Conservation (phyloP, 2,888 invertebrate genomes). For the Plusia festucae region DNA sequence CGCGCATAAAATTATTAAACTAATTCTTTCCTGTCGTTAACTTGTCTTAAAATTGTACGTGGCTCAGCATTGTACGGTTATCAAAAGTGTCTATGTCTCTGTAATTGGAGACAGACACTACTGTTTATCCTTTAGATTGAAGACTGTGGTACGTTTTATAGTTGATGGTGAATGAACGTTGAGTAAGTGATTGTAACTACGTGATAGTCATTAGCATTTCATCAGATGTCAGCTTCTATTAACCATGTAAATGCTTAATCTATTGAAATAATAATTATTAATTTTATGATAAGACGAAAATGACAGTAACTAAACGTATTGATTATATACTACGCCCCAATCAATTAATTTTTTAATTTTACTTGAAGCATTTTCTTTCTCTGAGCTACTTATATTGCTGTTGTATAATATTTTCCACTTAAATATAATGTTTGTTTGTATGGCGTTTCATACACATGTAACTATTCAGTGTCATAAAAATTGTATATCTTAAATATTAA, state of each 20-base stretch:
- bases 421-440: constrained; percentile 25
- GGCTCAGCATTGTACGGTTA: constrained; percentile 48
- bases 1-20: constrained; percentile 35
- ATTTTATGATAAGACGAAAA: constrained; percentile 5
- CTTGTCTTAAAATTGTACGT: constrained; percentile 58
- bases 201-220: constrained; percentile 51
- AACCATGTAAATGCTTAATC: constrained; percentile 60
- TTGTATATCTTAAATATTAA: constrained; percentile 53
- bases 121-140: constrained; percentile 52
- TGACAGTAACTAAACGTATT: constrained; percentile 18
- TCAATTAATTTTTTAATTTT: constrained; percentile 9
- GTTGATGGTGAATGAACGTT: constrained; percentile 43
- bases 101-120: constrained; percentile 50
- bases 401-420: constrained; percentile 46
- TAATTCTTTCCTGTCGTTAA: constrained; percentile 32
- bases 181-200: constrained; percentile 51
- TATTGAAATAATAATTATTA: constrained; percentile 37
- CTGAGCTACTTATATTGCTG: constrained; percentile 22
- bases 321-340: constrained; percentile 13
- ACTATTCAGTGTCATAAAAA: constrained; percentile 54
- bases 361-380: constrained; percentile 6
- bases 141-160: constrained; percentile 51
- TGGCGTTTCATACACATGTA: constrained; percentile 40
- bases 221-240: constrained; percentile 55
- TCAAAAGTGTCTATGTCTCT: constrained; percentile 44